Evolutionary conservation across 2,888 invertebrate genomes (phyloP).

Genomic region (Drosophila tripunctata): DNA sequence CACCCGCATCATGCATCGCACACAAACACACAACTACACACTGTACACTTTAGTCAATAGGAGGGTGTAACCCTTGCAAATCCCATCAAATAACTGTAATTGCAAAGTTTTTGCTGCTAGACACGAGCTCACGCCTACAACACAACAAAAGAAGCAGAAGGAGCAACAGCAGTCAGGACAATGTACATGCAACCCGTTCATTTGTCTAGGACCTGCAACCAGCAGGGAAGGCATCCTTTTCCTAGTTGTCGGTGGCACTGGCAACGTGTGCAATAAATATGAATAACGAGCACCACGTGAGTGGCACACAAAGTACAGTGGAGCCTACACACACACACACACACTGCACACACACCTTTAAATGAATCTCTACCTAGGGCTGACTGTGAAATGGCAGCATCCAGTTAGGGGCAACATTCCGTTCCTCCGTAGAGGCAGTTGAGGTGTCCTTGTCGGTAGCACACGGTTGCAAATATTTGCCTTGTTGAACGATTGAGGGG

Average conservation of each 20-base stretch:
- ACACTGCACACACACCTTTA: slow-evolving; percentile 1
- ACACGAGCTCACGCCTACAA: slow-evolving; percentile 61
- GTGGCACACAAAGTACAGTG: slow-evolving; percentile 76
- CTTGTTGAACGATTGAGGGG: slow-evolving; percentile 22
- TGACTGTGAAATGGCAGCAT: slow-evolving; percentile 62
- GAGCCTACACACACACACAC: slow-evolving; percentile 11
- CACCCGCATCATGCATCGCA: slow-evolving; percentile 12
- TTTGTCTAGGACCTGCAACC: slow-evolving; percentile 51
- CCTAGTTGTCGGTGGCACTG: slow-evolving; percentile 41
- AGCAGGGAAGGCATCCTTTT: slow-evolving; percentile 21
- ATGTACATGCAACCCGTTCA: slow-evolving; percentile 69
- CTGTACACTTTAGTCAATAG: slow-evolving; percentile 2
- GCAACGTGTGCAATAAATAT: slow-evolving; percentile 79
- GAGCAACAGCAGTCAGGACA: slow-evolving; percentile 43
- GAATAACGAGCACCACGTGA: slow-evolving; percentile 81
- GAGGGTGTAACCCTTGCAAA: slow-evolving; percentile 58
- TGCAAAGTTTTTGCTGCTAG: slow-evolving; percentile 76
- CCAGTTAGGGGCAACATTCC: slow-evolving; percentile 7
- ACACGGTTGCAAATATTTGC: slow-evolving; percentile 70
- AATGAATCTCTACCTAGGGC: slow-evolving; percentile 20
- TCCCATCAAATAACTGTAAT: slow-evolving; percentile 81
- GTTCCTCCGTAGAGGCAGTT: slow-evolving; percentile 10
- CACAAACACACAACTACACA: slow-evolving; percentile 17
- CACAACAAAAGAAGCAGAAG: slow-evolving; percentile 18
- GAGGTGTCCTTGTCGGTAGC: slow-evolving; percentile 48